phyloP scores from a whole-genome alignment of 2,888 invertebrate species.

The Alcis repandata region DNA sequence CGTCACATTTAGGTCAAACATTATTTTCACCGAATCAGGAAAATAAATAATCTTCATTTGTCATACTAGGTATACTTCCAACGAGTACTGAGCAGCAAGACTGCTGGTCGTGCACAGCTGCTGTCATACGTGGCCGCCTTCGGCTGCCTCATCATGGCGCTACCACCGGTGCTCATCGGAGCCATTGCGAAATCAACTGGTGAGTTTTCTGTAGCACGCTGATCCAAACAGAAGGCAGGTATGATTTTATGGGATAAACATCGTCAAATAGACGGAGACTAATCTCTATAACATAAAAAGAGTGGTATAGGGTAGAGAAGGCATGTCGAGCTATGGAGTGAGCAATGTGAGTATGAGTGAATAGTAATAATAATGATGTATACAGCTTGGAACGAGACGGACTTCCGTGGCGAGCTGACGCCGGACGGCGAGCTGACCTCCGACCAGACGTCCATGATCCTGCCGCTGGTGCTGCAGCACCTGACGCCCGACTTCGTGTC shows the following conservation, averaged over 20 bases:
- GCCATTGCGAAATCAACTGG: conserved; percentile 98
- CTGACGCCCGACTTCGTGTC: conserved; percentile 98
- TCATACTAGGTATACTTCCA: conserved; percentile 96
- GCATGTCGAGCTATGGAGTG: too few species aligned
- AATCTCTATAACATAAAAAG: too few species aligned
- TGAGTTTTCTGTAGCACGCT: conserved; percentile 77
- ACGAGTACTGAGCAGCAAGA: conserved; percentile 98
- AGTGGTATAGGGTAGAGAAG: too few species aligned
- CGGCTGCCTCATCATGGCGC: conserved; percentile 98
- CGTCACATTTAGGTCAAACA: background rate
- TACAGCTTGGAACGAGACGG: conserved; percentile 98
- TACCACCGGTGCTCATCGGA: conserved; percentile 98
- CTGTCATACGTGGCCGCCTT: conserved; percentile 98
- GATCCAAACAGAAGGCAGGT: too few species aligned
- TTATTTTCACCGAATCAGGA: background rate
- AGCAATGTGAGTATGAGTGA: background rate
- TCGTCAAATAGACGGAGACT: too few species aligned
- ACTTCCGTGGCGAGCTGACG: conserved; percentile 88
- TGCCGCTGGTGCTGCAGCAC: conserved; percentile 98
- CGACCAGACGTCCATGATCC: conserved; percentile 96
- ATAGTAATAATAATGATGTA: background rate
- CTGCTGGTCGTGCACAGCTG: conserved; percentile 96
- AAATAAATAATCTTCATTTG: background rate
- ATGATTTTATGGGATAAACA: too few species aligned
- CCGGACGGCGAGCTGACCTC: conserved; percentile 90